Conservation (phyloP, 2,797 vertebrate species). For the Coregonus ussuriensis region DNA sequence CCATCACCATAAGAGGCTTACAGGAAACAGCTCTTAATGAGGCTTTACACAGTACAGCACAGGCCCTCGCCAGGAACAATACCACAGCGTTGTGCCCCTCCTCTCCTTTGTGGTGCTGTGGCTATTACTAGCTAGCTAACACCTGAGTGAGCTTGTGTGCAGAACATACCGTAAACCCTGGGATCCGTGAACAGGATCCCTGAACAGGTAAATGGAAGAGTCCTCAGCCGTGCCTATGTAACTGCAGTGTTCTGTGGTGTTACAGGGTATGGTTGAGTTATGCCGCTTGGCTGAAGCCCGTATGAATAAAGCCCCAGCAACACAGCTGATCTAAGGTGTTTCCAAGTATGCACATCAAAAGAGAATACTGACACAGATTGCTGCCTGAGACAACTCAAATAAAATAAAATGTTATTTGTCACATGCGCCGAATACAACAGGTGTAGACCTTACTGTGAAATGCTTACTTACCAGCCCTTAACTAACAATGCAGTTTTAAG, state of each 20-base stretch:
- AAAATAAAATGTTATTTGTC: too few relatives aligned
- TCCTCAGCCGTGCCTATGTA: conserved; percentile 9
- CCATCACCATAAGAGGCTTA: conserved; percentile 66
- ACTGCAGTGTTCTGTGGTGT: conserved; percentile 5
- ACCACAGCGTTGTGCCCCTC: conserved; percentile 57
- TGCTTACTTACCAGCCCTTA: too few relatives aligned
- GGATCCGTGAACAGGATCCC: conserved; percentile 37
- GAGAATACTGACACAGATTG: neutral
- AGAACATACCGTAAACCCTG: conserved; percentile 30
- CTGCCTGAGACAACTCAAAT: neutral
- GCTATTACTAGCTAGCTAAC: conserved; percentile 6
- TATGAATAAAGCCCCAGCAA: conserved; percentile 18
- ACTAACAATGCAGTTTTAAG: too few relatives aligned
- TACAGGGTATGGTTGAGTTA: conserved; percentile 25
- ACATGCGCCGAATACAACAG: too few relatives aligned
- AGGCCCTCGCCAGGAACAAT: conserved; percentile 53
- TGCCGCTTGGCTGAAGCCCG: neutral
- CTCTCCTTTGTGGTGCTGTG: neutral
- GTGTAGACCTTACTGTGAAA: too few relatives aligned
- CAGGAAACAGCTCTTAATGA: conserved; percentile 52
- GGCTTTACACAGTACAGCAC: conserved; percentile 56
- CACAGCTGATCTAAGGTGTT: conserved; percentile 47
- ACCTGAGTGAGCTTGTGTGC: conserved; percentile 26
- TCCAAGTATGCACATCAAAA: conserved; percentile 30
- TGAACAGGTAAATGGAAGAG: conserved; percentile 32